Evolutionary conservation across 2,888 invertebrate species (phyloP), one percentile per base, ranked within the genome.

Genomic region (Dynastes maya): DNA sequence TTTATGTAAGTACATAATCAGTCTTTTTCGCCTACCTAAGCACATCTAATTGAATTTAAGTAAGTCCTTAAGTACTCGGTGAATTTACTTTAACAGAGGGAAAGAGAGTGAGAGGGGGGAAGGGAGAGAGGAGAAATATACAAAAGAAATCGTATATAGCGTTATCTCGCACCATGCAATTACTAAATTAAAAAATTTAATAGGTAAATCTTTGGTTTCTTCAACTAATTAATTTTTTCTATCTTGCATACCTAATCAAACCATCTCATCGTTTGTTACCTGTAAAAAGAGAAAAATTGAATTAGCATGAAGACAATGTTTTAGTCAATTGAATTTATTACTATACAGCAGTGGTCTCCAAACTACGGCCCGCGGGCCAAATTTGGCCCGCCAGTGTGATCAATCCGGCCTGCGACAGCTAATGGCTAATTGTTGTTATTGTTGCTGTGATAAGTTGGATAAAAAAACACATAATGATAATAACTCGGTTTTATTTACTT

Each of bases 171-270:
- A 74, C 72, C 58, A 63, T 74, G 72, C 49, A 74, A 74, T 74
- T 61, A 74, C 72, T 40, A 74, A 74, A 8, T 45, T 61, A 63
- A 13, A 61, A 74, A 63, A 45, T 61, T 61, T 74, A 74, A 74
- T 61, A 40, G 27, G 55, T 64, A 78, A 78, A 78, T 78, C 78
- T 78, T 78, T 78, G 78, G 78, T 74, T 78, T 78, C 64, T 78
- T 78, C 70, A 65, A 11, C 45, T 58, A 58, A 78, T 71, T 71
- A 65, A 78, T 72, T 78, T 74, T 40, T 78, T 78, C 71, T 55
- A 78, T 40, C 49, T 78, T 64, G 63, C 58, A 71, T 32, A 61
- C 32, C 61, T 53, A 64, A 71, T 78, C 72, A 78, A 78, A 78
- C 74, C 65, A 72, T 72, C 40, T 78, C 65, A 16, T 72, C 78